These are phyloP conservation scores for Elysia crispata DNA, from an alignment of 2,888 invertebrate genomes.

Conservation along the genomic window DNA sequence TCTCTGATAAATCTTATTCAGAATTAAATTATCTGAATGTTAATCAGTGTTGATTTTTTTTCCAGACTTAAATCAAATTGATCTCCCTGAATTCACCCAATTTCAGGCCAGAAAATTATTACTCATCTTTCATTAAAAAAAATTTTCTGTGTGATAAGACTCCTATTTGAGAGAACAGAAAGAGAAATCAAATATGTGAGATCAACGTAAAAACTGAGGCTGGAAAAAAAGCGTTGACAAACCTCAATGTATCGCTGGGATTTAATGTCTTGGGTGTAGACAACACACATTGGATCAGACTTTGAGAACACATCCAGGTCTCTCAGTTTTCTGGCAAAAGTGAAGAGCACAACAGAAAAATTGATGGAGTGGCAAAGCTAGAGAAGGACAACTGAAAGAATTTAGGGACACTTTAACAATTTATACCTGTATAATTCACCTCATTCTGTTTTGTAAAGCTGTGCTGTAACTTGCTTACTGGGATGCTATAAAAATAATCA, in stretches of 20 bases:
- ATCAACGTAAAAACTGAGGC: not conserved
- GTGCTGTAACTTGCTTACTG: no score
- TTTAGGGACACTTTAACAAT: no score
- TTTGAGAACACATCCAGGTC: constrained; percentile 80
- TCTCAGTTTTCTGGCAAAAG: constrained; percentile 77
- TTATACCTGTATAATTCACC: not conserved
- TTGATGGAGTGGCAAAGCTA: not conserved
- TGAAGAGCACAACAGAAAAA: not conserved
- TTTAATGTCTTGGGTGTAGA: constrained; percentile 50
- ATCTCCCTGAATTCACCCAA: no score
- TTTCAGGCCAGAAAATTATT: no score
- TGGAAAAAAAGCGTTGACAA: not conserved
- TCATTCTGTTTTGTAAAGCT: not conserved
- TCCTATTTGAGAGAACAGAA: not conserved
- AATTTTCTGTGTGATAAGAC: no score
- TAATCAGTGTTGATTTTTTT: no score
- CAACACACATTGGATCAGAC: constrained; percentile 80
- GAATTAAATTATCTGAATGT: no score
- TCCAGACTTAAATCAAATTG: no score
- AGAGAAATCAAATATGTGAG: not conserved
- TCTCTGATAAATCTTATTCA: no score
- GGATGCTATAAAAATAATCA: no score
- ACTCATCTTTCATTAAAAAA: no score
- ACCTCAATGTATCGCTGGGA: constrained; percentile 40
- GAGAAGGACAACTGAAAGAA: no score